Conservation (phyloP, 2,797 vertebrate species). For the Danio albolineatus region DNA sequence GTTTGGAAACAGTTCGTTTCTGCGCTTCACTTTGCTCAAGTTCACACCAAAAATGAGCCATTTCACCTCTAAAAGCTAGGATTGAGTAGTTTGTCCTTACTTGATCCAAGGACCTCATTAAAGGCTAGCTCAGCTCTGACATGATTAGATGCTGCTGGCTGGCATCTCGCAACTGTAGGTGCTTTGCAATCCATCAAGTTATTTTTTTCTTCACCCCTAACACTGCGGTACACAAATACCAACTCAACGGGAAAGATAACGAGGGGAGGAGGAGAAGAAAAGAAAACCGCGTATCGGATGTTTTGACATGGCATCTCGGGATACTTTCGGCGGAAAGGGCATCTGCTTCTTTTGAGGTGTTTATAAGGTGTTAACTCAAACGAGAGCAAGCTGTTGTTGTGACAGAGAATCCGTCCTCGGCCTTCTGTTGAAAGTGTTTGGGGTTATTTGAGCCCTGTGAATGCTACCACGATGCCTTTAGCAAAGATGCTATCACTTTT, state of each 20-base stretch:
- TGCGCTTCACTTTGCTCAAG: not conserved
- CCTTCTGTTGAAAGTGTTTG: conserved; percentile 13
- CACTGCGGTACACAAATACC: not conserved
- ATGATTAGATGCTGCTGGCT: conserved; percentile 33
- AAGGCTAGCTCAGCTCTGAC: not conserved
- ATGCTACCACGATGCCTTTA: not conserved
- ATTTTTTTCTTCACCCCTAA: not conserved
- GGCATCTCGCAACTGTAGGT: not conserved
- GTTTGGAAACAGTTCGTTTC: not conserved
- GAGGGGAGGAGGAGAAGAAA: not conserved
- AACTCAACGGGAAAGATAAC: not conserved
- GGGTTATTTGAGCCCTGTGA: conserved; percentile 44
- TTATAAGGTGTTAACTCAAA: conserved; percentile 6
- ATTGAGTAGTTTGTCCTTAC: conserved; percentile 17
- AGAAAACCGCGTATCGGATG: not conserved
- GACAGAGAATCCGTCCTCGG: not conserved
- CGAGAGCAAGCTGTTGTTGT: conserved; percentile 4
- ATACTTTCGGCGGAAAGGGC: conserved; percentile 21
- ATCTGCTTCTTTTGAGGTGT: not conserved
- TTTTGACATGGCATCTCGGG: not conserved
- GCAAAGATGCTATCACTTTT: conserved; percentile 13
- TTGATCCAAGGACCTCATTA: conserved; percentile 17
- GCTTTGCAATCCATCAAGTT: conserved; percentile 30
- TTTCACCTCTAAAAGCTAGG: conserved; percentile 7
- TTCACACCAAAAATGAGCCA: not conserved